These are phyloP conservation scores for Gymnosoma rotundatum DNA, from an alignment of 2,888 invertebrate species.

Conservation along the genomic window DNA sequence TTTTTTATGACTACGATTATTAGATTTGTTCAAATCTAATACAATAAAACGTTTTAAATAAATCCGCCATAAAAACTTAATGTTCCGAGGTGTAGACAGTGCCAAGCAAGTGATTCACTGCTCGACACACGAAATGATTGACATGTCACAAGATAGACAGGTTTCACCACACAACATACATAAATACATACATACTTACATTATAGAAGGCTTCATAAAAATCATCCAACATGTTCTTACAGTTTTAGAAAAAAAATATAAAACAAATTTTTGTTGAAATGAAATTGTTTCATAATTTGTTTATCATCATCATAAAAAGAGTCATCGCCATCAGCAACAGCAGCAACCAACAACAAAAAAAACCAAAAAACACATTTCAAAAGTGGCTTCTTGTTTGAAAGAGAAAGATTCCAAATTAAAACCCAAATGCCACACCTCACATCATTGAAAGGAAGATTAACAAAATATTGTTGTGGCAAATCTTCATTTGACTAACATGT, in stretches of 20 bases:
- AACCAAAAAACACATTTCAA: not conserved
- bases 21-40: constrained; percentile 41
- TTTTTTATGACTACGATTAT: constrained; percentile 42
- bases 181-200: too few species aligned
- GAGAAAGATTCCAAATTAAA: constrained; percentile 16
- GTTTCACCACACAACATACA: constrained; percentile 21
- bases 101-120: constrained; percentile 35
- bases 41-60: constrained; percentile 33
- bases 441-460: constrained; percentile 35
- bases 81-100: constrained; percentile 35
- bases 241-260: not conserved
- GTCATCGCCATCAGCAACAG: constrained; percentile 21
- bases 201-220: not conserved
- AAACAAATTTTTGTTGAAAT: constrained; percentile 36
- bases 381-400: constrained; percentile 44
- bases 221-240: constrained; percentile 5
- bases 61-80: constrained; percentile 33
- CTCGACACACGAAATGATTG: constrained; percentile 42
- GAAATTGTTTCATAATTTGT: constrained; percentile 62
- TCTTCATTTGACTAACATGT: constrained; percentile 58
- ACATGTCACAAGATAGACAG: constrained; percentile 61
- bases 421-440: constrained; percentile 64
- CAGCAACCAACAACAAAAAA: not conserved
- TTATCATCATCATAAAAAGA: constrained; percentile 55
- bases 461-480: constrained; percentile 26